A percentile compares a stretch with the other conserved stretches of the same genome.
Conservation (phyloP, 2,888 invertebrate species). For the Bombylius major region DNA sequence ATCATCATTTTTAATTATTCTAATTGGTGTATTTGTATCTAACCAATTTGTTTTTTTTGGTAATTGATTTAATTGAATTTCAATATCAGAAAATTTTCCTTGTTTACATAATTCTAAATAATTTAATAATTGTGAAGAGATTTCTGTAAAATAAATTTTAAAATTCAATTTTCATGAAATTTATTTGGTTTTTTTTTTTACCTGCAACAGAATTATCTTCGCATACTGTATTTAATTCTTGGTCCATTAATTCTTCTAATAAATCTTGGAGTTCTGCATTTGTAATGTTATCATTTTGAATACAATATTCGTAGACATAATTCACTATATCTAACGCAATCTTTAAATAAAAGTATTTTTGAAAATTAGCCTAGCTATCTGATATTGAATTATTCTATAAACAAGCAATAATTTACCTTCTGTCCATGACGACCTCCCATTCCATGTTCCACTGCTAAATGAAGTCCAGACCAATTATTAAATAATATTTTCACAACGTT, state of each 20-base stretch:
- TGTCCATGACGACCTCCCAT: conserved; percentile 58
- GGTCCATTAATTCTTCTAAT: conserved; percentile 57
- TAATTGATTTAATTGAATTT: conserved; percentile 44
- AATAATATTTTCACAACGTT: conserved; percentile 32
- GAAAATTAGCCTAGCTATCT: background rate
- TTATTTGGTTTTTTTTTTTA: conserved; percentile 17
- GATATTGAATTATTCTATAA: too few species aligned
- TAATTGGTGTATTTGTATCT: conserved; percentile 39
- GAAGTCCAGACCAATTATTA: conserved; percentile 59
- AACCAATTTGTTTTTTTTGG: conserved; percentile 48
- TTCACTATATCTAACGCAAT: conserved; percentile 51
- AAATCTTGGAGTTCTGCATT: conserved; percentile 48
- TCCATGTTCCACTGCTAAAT: conserved; percentile 59
- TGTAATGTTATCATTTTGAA: conserved; percentile 44
- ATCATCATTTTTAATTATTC: conserved; percentile 19
- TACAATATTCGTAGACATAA: conserved; percentile 50
- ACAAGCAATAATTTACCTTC: conserved; percentile 39
- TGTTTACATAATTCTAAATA: conserved; percentile 45
- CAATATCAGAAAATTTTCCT: conserved; percentile 43
- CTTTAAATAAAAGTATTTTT: conserved; percentile 35
- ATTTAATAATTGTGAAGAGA: conserved; percentile 43
- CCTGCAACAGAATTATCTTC: conserved; percentile 57
- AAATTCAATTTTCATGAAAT: background rate
- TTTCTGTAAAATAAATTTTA: conserved; percentile 36
- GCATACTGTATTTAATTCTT: conserved; percentile 59